Percentiles rank a stretch among this genome's conserved stretches.
Evolutionary conservation across 2,113 vertebrate species (phyloP).

Genomic region (Gobius niger): DNA sequence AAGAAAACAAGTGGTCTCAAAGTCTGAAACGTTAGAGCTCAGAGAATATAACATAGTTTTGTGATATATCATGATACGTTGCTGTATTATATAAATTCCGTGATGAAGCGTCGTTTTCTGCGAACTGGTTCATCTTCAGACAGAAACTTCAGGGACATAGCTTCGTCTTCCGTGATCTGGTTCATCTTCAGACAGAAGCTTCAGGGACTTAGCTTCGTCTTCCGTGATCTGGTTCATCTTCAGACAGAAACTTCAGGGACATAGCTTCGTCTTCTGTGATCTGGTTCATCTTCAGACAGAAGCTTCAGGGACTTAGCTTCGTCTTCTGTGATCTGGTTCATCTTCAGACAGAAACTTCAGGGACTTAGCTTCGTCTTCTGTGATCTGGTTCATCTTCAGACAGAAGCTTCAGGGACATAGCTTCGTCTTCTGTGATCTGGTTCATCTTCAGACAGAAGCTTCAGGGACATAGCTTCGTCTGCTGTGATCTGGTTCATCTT

Average conservation of each 20-base stretch:
- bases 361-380: neutral
- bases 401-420: constrained; percentile 6
- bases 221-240: constrained; percentile 9
- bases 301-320: neutral
- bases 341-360: constrained; percentile 14
- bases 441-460: constrained; percentile 18
- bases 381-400: constrained; percentile 18
- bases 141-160: constrained; percentile 7
- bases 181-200: constrained; percentile 18
- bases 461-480: neutral
- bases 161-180: neutral
- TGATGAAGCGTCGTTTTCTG: no score
- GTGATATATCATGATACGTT: no score
- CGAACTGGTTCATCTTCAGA: constrained; percentile 17
- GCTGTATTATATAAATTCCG: no score
- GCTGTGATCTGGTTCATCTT: constrained; percentile 9
- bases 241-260: constrained; percentile 12
- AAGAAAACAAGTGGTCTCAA: no score
- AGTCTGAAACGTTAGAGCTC: no score
- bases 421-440: neutral
- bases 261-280: neutral
- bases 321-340: constrained; percentile 2
- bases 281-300: constrained; percentile 21
- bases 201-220: neutral
- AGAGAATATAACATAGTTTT: no score